Base-by-base conservation (phyloP, 2,888 invertebrate genomes). In the Rugalucina vietnamica region DNA sequence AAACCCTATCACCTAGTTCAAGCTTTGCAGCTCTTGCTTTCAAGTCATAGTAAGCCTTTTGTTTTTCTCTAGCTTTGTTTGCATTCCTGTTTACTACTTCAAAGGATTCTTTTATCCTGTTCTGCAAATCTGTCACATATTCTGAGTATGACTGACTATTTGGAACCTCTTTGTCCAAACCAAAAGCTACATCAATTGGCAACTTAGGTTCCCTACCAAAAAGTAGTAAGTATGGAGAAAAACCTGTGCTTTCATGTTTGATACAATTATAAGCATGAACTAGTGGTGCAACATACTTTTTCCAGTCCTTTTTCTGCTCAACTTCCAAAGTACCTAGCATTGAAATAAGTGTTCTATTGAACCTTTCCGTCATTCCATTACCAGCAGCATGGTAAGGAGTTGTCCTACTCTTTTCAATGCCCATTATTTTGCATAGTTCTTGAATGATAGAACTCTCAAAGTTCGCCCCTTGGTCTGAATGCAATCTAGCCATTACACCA, bases 251-350 rank as follows among this genome's bases (percentile, higher is more conserved):
- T 49, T 73, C 73, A 73, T 73, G 73, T 39, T 49, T 73, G 1
- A 49, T 73, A 43, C 73, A 73, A 39, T 73, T 73, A 27, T 73
- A 73, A 12, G 73, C 73, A 49, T 43, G 27, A 0, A 75, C 49
- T 49, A 72, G 29, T 18, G 73, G n/a, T 12, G 36, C 5, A 1
- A 71, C 36, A 27, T 37, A 72, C 21, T 72, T 21, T 72, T 72
- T 72, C 71, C 71, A 71, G 36, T 75, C n/a, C 24, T 36, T 10
- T 37, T 36, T 71, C 24, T 71, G 29, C 14, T 71, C 71, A n/a
- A 10, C n/a, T 36, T 71, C 36, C 36, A 71, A 21, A n/a, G 71
- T 71, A n/a, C 36, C 71, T 36, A 36, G 71, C 71, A 71, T 71
- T 32, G n/a, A 36, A 8, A 12, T n/a, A 36, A 71, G 37, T 18